Evolutionary conservation across 2,113 vertebrate species (phyloP).

Genomic region (Alosa alosa): DNA sequence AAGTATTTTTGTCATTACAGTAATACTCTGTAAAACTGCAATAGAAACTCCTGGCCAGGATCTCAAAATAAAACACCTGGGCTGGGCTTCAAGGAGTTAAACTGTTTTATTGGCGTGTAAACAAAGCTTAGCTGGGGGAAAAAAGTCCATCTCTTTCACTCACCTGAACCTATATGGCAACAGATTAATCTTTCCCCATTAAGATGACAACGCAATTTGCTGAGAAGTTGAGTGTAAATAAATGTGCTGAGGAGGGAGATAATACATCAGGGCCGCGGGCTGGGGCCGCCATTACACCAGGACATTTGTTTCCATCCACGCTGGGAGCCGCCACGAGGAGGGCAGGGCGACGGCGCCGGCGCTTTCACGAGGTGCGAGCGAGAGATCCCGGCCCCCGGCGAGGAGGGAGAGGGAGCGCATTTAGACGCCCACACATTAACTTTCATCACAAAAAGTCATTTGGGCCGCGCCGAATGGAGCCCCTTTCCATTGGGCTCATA

Average conservation of each 20-base stretch:
- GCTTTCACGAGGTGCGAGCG: constrained; percentile 69
- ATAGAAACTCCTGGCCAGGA: not conserved
- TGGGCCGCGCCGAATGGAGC: constrained; percentile 52
- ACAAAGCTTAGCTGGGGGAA: constrained; percentile 64
- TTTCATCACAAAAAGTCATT: constrained; percentile 76
- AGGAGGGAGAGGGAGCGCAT: constrained; percentile 58
- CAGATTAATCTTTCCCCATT: constrained; percentile 77
- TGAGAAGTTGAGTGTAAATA: constrained; percentile 81
- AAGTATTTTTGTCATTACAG: not conserved
- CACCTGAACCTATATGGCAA: constrained; percentile 69
- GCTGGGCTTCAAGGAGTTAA: constrained; percentile 51
- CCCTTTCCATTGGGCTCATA: constrained; percentile 58
- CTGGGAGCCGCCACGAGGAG: constrained; percentile 59
- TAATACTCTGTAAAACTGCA: not conserved
- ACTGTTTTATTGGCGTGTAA: constrained; percentile 52
- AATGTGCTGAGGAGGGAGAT: constrained; percentile 75
- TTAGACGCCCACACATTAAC: constrained; percentile 69
- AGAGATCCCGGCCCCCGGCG: constrained; percentile 53
- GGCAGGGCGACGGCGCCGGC: constrained; percentile 59
- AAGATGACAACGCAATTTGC: constrained; percentile 78
- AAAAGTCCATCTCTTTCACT: constrained; percentile 67
- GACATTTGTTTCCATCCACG: constrained; percentile 78
- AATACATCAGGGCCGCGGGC: constrained; percentile 76
- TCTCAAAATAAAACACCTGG: not conserved
- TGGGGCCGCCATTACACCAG: constrained; percentile 72